Base-by-base conservation (phyloP, 1,140 invertebrate species). In the Caenorhabditis inopinata region DNA sequence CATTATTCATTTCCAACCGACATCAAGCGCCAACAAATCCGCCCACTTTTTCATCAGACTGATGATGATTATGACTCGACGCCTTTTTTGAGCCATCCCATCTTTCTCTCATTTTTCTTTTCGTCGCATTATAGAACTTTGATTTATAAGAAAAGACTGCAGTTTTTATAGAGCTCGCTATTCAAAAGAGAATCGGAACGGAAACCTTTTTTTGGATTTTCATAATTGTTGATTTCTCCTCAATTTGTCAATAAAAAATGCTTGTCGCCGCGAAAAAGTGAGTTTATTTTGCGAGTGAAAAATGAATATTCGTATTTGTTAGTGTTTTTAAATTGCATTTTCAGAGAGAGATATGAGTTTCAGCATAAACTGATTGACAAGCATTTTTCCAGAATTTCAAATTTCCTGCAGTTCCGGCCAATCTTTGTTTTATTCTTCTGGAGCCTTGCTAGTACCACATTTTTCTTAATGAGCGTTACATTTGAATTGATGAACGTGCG, bases 391-490 rank as follows among this genome's bases (percentile, higher is more conserved):
- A 68, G 58, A 68, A 68, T 68, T 18, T 68, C 58, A 21, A 68
- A 68, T 21, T 68, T 68, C 7, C 58, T 68, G 3, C 58, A 68
- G 27, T 68, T 68, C 32, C 58, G 58, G 7, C 58, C 58, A 38
- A 68, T 68, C n/a, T 32, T 68, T 2, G 27, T 68, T 7, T 12
- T 68, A 68, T 68, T 68, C 58, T 68, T 68, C 18, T 68, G 58
- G 58, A 68, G 58, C 27, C 58, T 68, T 42, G 58, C 58, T 11
- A 68, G 58, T 21, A 38, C 38, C n/a, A 68, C 58, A 21, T 68
- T 68, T 12, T 68, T 68, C 18, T 9, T 68, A n/a, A 38, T 68
- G 58, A 42, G 32, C 11, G 9, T 68, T 11, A 32, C 32, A 6
- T 68, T 68, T 21, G 58, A 68, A 18, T 42, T 68, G 32, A 68